Evolutionary conservation across 2,797 vertebrate species (phyloP).

Genomic region (Enteromius thamalakanensis): DNA sequence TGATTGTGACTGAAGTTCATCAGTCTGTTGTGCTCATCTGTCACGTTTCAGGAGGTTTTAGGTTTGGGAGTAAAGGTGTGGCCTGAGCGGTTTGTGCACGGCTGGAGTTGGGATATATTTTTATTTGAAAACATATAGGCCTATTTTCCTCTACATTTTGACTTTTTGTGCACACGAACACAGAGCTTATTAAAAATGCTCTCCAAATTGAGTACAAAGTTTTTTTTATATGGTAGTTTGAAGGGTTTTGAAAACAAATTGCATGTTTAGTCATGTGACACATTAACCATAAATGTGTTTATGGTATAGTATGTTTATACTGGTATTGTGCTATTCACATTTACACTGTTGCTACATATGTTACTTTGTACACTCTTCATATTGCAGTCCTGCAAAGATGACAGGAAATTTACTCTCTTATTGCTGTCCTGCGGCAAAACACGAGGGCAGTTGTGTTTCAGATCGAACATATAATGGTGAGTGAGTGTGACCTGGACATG

Average conservation of each 20-base stretch:
- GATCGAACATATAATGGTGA: too few relatives aligned
- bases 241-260: not conserved
- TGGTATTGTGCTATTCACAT: not conserved
- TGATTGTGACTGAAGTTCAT: conserved; percentile 17
- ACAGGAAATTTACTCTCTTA: not conserved
- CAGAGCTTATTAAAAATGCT: not conserved
- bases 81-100: not conserved
- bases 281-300: not conserved
- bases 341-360: not conserved
- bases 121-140: too few relatives aligned
- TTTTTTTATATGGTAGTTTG: too few relatives aligned
- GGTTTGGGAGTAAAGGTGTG: not conserved
- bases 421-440: not conserved
- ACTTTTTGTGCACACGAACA: too few relatives aligned
- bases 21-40: not conserved
- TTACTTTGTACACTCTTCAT: not conserved
- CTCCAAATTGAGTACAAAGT: too few relatives aligned
- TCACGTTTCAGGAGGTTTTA: not conserved
- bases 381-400: not conserved
- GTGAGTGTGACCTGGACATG: too few relatives aligned
- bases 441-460: too few relatives aligned
- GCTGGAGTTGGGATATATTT: not conserved
- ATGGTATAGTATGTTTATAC: not conserved
- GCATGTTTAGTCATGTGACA: not conserved
- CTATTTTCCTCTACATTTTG: too few relatives aligned